Conservation (phyloP, 1,140 invertebrate species). For the Rhizoglyphus robini region DNA sequence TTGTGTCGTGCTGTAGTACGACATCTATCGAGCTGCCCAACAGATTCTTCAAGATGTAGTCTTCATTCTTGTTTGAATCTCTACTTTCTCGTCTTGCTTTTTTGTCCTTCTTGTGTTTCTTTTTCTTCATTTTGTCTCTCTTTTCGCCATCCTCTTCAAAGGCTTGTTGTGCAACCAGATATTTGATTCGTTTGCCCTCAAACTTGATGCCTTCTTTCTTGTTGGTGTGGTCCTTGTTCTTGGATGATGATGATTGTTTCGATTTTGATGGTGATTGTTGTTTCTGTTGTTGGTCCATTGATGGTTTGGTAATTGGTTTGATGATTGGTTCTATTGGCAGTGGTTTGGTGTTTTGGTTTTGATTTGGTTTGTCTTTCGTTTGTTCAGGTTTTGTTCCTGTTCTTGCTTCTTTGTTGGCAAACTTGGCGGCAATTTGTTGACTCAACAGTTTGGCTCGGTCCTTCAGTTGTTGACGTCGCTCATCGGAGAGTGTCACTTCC, state of each 20-base stretch:
- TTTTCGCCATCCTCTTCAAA: slow-evolving; percentile 26
- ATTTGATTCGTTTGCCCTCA: slow-evolving; percentile 47
- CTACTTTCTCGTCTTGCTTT: no score
- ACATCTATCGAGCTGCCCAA: slow-evolving; percentile 51
- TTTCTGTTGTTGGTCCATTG: slow-evolving; percentile 7
- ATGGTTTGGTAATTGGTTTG: no score
- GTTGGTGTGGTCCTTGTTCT: no score
- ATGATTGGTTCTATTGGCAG: no score
- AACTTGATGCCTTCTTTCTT: slow-evolving; percentile 27
- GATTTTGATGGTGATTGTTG: no score
- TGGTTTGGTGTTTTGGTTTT: no score
- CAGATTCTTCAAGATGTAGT: slow-evolving; percentile 54
- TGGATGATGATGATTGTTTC: no score
- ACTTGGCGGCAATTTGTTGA: slow-evolving; percentile 11
- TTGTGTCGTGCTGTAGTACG: slow-evolving; percentile 47
- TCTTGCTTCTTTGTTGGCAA: no score
- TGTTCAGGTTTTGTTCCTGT: no score
- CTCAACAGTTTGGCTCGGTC: slow-evolving; percentile 25
- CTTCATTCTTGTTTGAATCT: slow-evolving; percentile 50
- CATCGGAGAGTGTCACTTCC: slow-evolving; percentile 14
- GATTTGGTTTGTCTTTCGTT: no score
- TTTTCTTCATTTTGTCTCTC: slow-evolving; percentile 16
- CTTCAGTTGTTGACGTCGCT: slow-evolving; percentile 23
- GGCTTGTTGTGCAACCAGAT: slow-evolving; percentile 33
- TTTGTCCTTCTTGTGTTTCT: slow-evolving; percentile 28